These are phyloP conservation scores for Cryptocephalus primarius DNA, from an alignment of 2,888 invertebrate genomes.

Conservation along the genomic window DNA sequence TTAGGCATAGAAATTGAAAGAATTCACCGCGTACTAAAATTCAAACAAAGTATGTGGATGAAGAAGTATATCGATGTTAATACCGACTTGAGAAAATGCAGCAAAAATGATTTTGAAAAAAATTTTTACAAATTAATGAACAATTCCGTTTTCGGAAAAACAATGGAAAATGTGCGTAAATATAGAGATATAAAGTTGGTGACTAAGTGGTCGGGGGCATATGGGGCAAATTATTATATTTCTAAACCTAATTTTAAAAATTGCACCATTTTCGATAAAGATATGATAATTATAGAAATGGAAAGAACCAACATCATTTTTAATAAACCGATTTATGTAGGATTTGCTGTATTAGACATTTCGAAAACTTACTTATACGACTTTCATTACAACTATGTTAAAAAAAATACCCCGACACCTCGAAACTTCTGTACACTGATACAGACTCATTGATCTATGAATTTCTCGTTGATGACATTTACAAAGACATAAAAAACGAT, in stretches of 20 bases:
- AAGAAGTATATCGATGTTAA: conserved; percentile 3
- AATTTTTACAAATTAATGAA: too few species aligned
- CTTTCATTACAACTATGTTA: neutral
- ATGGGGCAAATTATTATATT: too few species aligned
- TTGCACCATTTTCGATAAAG: conserved; percentile 22
- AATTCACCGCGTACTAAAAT: conserved; percentile 4
- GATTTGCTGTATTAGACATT: conserved; percentile 21
- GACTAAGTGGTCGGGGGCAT: conserved; percentile 18
- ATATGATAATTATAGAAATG: conserved; percentile 23
- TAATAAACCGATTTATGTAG: conserved; percentile 24
- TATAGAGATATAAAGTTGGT: conserved; percentile 25
- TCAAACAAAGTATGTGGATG: conserved; percentile 21
- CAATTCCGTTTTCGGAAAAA: conserved; percentile 32
- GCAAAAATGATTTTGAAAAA: conserved; percentile 29
- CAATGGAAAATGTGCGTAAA: conserved; percentile 34
- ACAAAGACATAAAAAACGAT: conserved; percentile 20
- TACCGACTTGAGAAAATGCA: conserved; percentile 12
- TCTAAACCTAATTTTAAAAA: conserved; percentile 22
- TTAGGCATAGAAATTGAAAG: conserved; percentile 2
- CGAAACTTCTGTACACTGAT: conserved; percentile 16
- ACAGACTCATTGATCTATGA: conserved; percentile 24
- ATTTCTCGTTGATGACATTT: conserved; percentile 26
- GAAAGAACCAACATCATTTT: conserved; percentile 12
- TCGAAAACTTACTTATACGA: neutral
- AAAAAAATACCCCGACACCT: neutral